Evolutionary conservation across 2,888 invertebrate genomes (phyloP), one percentile per base, ranked within the genome.

Genomic region (Apamea monoglypha): DNA sequence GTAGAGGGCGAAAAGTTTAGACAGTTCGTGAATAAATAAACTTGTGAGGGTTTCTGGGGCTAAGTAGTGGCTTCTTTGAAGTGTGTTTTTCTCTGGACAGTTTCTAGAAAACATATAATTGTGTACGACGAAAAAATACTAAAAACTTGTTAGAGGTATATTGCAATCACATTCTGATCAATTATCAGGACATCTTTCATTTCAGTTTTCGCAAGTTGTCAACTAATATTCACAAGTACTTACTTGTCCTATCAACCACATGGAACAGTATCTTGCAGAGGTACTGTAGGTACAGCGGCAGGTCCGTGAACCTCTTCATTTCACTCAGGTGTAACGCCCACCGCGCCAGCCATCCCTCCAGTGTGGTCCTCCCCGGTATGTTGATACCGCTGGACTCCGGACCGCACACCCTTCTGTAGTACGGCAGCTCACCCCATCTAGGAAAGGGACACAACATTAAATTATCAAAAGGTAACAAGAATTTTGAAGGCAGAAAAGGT

Each of bases 261-360:
- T 97, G 97, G 92, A 98, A 98, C 61, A 98, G 92, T 88, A 98
- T 97, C 95, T 98, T 98, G 91, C 98, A 98, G 86, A 98, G 97
- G 92, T 98, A 98, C 91, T 98, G 98, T 67, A 98, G 94, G 97
- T 98, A 98, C n/a, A 98, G 95, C 0, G 98, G 98, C 82, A 98
- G 97, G 88, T 98, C 98, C 0, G 97, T 94, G 91, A 98, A 97
- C 82, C 97, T 92, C 82, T 95, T 95, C 92, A 95, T 92, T 44
- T 94, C 89, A 82, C 94, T 94, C 14, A 96, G 95, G 69, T 98
- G 95, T 50, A 97, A 94, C 0, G 98, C 97, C 98, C 98, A 98
- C 86, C 98, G 97, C 61, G 97, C 97, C 74, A 98, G 92, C 98
- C 98, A 98, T 78, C 98, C 98, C 71, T 98, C 98, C 74, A 98